These are phyloP conservation scores for Capromys pilorides DNA, from an alignment of 2,797 vertebrate genomes.

Conservation along the genomic window DNA sequence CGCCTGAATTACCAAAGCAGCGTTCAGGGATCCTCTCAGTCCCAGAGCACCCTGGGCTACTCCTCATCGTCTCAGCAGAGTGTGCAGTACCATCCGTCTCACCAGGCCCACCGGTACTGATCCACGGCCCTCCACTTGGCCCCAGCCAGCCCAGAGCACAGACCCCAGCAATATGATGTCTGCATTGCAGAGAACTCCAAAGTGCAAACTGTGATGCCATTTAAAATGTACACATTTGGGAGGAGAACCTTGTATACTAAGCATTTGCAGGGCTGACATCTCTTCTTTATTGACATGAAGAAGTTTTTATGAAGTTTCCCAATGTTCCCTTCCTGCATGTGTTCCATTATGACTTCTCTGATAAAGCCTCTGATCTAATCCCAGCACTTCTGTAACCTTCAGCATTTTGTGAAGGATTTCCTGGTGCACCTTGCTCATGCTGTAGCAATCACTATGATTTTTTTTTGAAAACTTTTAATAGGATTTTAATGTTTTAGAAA, in stretches of 20 bases:
- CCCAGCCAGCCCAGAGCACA: slow-evolving; percentile 78
- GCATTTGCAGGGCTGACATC: slow-evolving; percentile 69
- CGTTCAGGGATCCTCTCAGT: slow-evolving; percentile 95
- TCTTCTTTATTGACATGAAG: slow-evolving; percentile 81
- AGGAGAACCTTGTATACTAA: slow-evolving; percentile 81
- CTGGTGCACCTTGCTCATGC: slow-evolving; percentile 90
- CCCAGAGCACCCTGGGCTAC: slow-evolving; percentile 96
- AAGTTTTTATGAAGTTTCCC: slow-evolving; percentile 85
- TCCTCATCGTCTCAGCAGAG: slow-evolving; percentile 96
- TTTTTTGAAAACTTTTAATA: slow-evolving; percentile 87
- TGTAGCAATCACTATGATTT: slow-evolving; percentile 88
- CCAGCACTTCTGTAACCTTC: slow-evolving; percentile 88
- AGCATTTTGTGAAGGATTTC: slow-evolving; percentile 87
- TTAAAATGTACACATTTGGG: slow-evolving; percentile 69
- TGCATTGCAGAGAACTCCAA: slow-evolving; percentile 87
- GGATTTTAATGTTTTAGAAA: slow-evolving; percentile 88
- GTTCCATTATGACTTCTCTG: slow-evolving; percentile 85
- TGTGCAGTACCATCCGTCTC: slow-evolving; percentile 96
- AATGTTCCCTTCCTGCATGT: slow-evolving; percentile 84
- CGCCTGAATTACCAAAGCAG: slow-evolving; percentile 99
- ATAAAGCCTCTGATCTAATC: slow-evolving; percentile 86
- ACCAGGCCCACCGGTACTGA: slow-evolving; percentile 97
- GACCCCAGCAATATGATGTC: slow-evolving; percentile 88
- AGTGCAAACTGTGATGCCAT: slow-evolving; percentile 79
- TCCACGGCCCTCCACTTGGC: slow-evolving; percentile 70